Evolutionary conservation across 2,113 vertebrate genomes (phyloP), one percentile per base, ranked within the genome.

Genomic region (Zootoca vivipara): DNA sequence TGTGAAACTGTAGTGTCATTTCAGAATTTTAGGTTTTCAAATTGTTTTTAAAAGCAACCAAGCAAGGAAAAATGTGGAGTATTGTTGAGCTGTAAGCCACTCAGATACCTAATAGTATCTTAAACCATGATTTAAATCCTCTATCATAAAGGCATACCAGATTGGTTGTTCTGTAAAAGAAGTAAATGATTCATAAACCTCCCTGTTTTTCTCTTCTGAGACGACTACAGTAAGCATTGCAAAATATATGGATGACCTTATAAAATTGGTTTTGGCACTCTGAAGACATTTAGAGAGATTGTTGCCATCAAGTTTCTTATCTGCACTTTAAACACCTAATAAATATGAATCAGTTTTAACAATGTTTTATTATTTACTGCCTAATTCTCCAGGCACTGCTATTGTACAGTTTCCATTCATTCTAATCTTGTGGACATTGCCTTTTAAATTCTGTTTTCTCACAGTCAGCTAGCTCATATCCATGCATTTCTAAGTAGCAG

Each of bases 141-240:
- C 2, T 26, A 62, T 0, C 73, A 46, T 65, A 82, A 73, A 79
- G 28, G 0, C 7, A 24, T 20, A 6, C 16, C 0, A 0, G 35
- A n/a, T 80, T 88, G 62, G 70, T 28, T 35, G 2, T 69, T 67
- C 73, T 72, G 33, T 87, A 30, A 85, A 85, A 85, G 15, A 24
- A 22, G 75, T 62, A 35, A 89, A 13, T 82, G 28, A 85, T 33
- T 89, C 1, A 0, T 78, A 40, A 12, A 46, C 88, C 24, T 86
- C 42, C 46, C 65, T 65, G 28, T 80, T 77, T 62, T 82, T 78
- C 64, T 65, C 0, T 28, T 42, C 38, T 62, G 10, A 88, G 58
- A 38, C 46, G 10, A 5, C 80, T 75, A 82, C 42, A 30, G 6
- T 65, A 82, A 2, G 20, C 30, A 75, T 58, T n/a, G 30, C 18